A percentile compares a stretch with the other conserved stretches of the same genome.
These are phyloP conservation scores for Himalopsyche anomala DNA, from an alignment of 2,888 invertebrate species.

Conservation along the genomic window DNA sequence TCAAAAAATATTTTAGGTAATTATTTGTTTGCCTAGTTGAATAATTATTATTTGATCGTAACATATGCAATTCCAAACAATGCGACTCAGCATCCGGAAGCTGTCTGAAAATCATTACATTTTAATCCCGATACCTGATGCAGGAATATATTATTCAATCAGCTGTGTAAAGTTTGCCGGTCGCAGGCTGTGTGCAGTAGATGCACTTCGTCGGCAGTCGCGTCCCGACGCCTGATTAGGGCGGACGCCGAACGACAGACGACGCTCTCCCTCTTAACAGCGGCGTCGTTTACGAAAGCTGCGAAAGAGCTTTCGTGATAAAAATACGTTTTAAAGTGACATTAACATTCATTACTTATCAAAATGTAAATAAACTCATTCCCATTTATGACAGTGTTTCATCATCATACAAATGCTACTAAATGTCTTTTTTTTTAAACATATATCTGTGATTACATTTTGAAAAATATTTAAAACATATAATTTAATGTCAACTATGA, in stretches of 20 bases:
- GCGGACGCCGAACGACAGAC: constrained; percentile 56
- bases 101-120: not conserved
- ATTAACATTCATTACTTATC: not conserved
- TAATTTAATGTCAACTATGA: no score
- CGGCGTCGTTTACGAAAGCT: constrained; percentile 43
- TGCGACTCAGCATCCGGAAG: no score
- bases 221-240: constrained; percentile 63
- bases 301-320: constrained; percentile 3
- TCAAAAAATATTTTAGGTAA: no score
- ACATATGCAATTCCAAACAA: no score
- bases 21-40: no score
- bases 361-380: not conserved
- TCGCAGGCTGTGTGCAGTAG: constrained; percentile 51
- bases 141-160: constrained; percentile 3
- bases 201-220: constrained; percentile 60
- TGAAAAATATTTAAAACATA: no score
- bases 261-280: constrained; percentile 1
- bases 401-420: no score
- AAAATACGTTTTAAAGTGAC: not conserved
- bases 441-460: no score
- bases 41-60: no score
- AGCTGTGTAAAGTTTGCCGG: constrained; percentile 2
- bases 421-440: no score
- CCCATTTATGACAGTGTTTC: not conserved
- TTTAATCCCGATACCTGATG: not conserved